Evolutionary conservation across 2,888 invertebrate genomes (phyloP).

Genomic region (Clostera curtula): DNA sequence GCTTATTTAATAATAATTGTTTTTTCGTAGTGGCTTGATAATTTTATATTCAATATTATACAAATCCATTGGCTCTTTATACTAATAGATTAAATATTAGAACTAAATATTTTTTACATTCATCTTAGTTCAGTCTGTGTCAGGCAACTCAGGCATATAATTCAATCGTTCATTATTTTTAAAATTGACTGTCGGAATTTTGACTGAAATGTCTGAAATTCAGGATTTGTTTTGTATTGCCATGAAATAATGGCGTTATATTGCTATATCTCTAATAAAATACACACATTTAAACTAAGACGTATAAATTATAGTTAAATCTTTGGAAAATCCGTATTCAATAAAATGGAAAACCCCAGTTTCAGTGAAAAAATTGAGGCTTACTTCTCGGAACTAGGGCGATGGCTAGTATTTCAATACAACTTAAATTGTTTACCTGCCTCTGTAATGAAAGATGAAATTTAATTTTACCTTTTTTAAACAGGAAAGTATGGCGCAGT

Average conservation of each 20-base stretch:
- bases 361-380: constrained; percentile 80
- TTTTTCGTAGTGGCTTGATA: too few relatives aligned
- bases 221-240: constrained; percentile 32
- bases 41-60: too few relatives aligned
- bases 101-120: too few relatives aligned
- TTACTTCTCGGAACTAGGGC: constrained; percentile 80
- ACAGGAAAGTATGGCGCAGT: constrained; percentile 82
- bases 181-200: too few relatives aligned
- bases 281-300: constrained; percentile 16
- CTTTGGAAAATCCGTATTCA: constrained; percentile 4
- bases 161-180: too few relatives aligned
- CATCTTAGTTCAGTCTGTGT: too few relatives aligned
- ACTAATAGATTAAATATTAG: too few relatives aligned
- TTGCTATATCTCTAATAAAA: constrained; percentile 13
- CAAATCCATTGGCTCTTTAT: too few relatives aligned
- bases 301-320: constrained; percentile 20
- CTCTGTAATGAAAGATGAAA: constrained; percentile 2
- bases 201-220: too few relatives aligned
- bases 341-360: constrained; percentile 59
- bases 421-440: constrained; percentile 8
- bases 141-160: too few relatives aligned
- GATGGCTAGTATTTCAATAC: constrained; percentile 73
- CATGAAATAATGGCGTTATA: constrained; percentile 25
- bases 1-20: too few relatives aligned
- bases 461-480: constrained; percentile 17